These are phyloP conservation scores for Cyprinodon tularosa DNA, from an alignment of 2,113 vertebrate genomes.

Conservation along the genomic window DNA sequence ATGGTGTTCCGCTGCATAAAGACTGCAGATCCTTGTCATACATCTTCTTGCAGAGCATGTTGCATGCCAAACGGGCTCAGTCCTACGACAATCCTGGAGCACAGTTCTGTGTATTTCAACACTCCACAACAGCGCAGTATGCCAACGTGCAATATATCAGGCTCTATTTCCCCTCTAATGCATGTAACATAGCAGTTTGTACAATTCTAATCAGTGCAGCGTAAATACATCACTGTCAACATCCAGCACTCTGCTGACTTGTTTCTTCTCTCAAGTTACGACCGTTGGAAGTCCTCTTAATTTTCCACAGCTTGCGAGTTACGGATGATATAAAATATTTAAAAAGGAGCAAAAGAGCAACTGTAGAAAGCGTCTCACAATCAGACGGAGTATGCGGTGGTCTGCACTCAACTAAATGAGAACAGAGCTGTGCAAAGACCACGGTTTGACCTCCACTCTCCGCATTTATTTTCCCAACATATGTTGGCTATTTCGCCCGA, in stretches of 20 bases:
- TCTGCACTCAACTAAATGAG: conserved; percentile 69
- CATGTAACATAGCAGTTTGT: conserved; percentile 61
- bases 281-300: conserved; percentile 56
- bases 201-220: conserved; percentile 67
- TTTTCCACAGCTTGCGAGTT: conserved; percentile 64
- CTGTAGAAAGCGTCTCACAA: conserved; percentile 58
- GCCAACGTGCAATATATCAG: conserved; percentile 63
- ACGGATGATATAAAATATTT: conserved; percentile 73
- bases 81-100: conserved; percentile 44
- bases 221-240: conserved; percentile 68
- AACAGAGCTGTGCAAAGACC: conserved; percentile 50
- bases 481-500: conserved; percentile 77
- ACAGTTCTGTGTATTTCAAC: conserved; percentile 58
- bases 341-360: conserved; percentile 50
- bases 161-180: conserved; percentile 61
- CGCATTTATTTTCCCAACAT: conserved; percentile 78
- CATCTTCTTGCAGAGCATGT: conserved; percentile 16
- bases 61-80: conserved; percentile 44
- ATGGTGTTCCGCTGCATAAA: conserved; percentile 37
- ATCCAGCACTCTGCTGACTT: conserved; percentile 31
- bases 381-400: conserved; percentile 59
- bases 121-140: conserved; percentile 28
- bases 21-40: conserved; percentile 29
- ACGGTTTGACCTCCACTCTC: conserved; percentile 66
- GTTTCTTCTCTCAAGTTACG: conserved; percentile 63